Conservation (phyloP, 2,797 vertebrate genomes). For the Acrossocheilus wenchowensis region DNA sequence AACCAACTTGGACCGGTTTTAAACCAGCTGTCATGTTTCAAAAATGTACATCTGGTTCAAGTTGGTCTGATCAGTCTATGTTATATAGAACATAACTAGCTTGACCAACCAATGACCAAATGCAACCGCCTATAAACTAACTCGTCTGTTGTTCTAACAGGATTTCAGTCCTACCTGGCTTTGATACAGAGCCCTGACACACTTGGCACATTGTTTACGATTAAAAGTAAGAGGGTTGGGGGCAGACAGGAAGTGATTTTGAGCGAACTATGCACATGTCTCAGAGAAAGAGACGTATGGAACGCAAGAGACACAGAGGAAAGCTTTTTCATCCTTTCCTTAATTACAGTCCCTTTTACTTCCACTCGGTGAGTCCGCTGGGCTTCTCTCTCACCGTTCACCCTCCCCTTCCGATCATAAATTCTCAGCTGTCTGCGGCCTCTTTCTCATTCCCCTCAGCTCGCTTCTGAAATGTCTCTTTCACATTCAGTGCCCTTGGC, state of each 20-base stretch:
- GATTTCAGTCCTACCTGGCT: constrained; percentile 17
- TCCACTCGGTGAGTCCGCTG: constrained; percentile 47
- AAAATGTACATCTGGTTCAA: neutral
- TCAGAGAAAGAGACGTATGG: constrained; percentile 23
- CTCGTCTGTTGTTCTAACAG: neutral
- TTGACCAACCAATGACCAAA: neutral
- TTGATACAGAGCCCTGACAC: constrained; percentile 19
- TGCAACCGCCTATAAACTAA: neutral
- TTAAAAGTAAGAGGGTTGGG: neutral
- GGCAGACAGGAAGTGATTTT: constrained; percentile 24
- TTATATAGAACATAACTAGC: neutral
- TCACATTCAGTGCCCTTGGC: constrained; percentile 29
- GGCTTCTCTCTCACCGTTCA: constrained; percentile 10
- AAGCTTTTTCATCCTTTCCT: constrained; percentile 42
- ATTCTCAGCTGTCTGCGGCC: constrained; percentile 33
- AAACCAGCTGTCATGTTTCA: neutral
- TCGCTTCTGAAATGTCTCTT: constrained; percentile 35
- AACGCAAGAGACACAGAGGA: constrained; percentile 29
- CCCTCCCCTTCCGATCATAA: constrained; percentile 41
- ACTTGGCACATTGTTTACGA: constrained; percentile 16
- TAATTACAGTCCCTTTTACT: constrained; percentile 58
- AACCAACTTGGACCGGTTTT: neutral
- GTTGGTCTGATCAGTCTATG: neutral
- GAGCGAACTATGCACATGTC: constrained; percentile 32
- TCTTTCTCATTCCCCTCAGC: constrained; percentile 38